Percentiles rank a stretch among this genome's conserved stretches.
These are phyloP conservation scores for Tauraco hartlaubi DNA, from an alignment of 2,797 vertebrate species.

Conservation along the genomic window DNA sequence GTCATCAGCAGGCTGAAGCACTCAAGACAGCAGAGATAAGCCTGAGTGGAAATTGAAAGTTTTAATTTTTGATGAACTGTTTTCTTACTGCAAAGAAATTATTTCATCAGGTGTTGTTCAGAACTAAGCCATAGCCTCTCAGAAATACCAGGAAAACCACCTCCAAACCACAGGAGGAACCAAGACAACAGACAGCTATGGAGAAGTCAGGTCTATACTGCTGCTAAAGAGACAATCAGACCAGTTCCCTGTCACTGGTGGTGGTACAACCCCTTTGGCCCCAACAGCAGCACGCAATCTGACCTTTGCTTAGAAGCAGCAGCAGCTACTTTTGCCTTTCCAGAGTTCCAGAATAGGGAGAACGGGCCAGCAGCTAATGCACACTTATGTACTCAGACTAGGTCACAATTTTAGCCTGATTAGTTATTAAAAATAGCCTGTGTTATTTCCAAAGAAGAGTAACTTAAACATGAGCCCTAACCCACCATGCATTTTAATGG, in stretches of 20 bases:
- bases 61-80: too few species aligned
- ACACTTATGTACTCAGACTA: background rate
- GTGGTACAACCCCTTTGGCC: background rate
- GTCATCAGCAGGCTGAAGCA: too few species aligned
- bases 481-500: background rate
- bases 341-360: background rate
- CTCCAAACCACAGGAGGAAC: background rate
- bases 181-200: background rate
- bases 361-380: background rate
- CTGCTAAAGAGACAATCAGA: background rate
- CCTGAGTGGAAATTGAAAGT: too few species aligned
- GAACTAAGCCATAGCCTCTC: background rate
- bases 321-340: background rate
- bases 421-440: background rate
- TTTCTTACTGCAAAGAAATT: too few species aligned
- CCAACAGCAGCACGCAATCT: background rate
- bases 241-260: background rate
- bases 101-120: background rate
- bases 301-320: background rate
- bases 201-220: background rate
- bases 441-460: background rate
- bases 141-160: background rate
- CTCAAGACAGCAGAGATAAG: too few species aligned
- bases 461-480: background rate
- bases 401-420: background rate